Conservation (phyloP, 2,113 vertebrate genomes). For the Sander vitreus region DNA sequence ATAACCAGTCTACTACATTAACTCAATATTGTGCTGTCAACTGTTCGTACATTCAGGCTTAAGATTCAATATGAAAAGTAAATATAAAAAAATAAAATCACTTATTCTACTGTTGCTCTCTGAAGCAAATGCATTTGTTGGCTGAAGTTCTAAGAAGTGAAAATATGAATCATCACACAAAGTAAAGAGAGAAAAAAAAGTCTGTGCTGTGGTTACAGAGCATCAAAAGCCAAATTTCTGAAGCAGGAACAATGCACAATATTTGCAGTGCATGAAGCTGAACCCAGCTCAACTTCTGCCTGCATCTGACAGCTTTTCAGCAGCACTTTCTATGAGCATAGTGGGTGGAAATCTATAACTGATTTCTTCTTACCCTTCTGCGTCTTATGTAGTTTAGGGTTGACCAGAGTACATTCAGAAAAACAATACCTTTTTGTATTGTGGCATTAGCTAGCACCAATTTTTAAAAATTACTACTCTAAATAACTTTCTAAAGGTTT, state of each 20-base stretch:
- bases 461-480: background rate
- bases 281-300: constrained; percentile 66
- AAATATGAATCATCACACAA: background rate
- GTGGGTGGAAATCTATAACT: background rate
- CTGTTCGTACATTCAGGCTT: constrained; percentile 36
- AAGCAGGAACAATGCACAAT: constrained; percentile 19
- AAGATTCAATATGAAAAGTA: background rate
- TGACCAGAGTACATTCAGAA: constrained; percentile 44
- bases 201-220: constrained; percentile 28
- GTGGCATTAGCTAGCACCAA: constrained; percentile 20
- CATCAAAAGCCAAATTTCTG: constrained; percentile 27
- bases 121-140: background rate
- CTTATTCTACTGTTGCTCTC: background rate
- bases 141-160: background rate
- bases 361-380: background rate
- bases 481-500: background rate
- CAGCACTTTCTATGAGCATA: background rate
- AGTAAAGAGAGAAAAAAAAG: background rate
- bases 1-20: constrained; percentile 3
- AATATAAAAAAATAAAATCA: background rate
- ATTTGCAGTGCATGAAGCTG: constrained; percentile 50
- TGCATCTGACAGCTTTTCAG: constrained; percentile 1
- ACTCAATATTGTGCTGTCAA: constrained; percentile 26
- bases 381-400: background rate
- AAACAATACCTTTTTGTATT: background rate